Evolutionary conservation across 2,888 invertebrate species (phyloP).

Genomic region (Tipula vernalis): DNA sequence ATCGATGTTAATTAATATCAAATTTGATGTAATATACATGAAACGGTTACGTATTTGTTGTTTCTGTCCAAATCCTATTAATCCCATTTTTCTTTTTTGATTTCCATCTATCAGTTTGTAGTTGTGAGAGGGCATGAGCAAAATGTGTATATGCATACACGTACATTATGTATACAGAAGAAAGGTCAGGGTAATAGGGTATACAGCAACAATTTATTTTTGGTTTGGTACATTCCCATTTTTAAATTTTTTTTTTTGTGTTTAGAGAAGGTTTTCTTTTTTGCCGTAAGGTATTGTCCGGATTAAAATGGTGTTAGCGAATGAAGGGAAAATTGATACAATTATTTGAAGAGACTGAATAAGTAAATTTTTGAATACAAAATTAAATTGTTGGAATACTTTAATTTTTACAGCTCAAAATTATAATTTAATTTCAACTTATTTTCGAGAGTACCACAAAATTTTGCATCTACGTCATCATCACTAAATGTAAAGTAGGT

Average conservation of each 20-base stretch:
- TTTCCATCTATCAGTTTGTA: neutral
- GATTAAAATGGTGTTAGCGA: neutral
- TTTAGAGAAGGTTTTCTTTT: neutral
- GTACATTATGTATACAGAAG: neutral
- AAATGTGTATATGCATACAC: neutral
- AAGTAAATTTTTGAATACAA: no score
- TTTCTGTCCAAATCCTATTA: neutral
- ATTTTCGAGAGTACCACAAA: neutral
- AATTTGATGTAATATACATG: no score
- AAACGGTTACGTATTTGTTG: no score
- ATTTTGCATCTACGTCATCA: neutral
- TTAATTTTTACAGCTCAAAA: neutral
- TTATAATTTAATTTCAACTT: neutral
- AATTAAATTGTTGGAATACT: no score
- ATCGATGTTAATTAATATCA: no score
- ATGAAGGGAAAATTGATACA: neutral
- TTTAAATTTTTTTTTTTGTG: neutral
- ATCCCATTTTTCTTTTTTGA: neutral
- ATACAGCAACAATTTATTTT: neutral
- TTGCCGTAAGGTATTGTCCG: neutral
- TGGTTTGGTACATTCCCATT: neutral
- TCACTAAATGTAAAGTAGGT: neutral
- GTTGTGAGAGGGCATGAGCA: neutral
- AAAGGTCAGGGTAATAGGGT: neutral
- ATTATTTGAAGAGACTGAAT: neutral